Evolutionary conservation across 2,113 vertebrate species (phyloP).

Genomic region (Dasyprocta punctata): DNA sequence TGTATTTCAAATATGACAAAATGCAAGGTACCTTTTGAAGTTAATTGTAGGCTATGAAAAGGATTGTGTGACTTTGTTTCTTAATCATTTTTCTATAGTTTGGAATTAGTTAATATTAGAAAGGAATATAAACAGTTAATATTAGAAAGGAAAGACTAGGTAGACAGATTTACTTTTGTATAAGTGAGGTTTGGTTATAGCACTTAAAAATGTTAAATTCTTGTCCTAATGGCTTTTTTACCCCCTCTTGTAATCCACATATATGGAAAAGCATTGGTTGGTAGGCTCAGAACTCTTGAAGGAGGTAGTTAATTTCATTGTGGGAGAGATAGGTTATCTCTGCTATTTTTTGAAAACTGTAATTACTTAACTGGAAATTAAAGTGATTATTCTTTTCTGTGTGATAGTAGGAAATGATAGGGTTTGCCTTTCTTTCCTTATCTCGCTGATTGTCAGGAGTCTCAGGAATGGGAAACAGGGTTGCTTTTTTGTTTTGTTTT

Average conservation of each 20-base stretch:
- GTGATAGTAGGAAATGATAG: background rate
- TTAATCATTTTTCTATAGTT: background rate
- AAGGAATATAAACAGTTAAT: background rate
- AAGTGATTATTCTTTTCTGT: constrained; percentile 8
- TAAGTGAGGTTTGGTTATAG: constrained; percentile 10
- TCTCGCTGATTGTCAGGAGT: background rate
- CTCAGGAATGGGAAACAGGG: background rate
- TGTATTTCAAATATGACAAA: background rate
- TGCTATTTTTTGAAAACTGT: background rate
- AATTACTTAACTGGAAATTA: constrained; percentile 27
- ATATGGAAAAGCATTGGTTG: background rate
- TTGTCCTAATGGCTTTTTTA: background rate
- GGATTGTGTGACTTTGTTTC: background rate
- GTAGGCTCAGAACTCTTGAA: background rate
- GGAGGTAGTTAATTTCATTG: constrained; percentile 11
- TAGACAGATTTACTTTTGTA: constrained; percentile 15
- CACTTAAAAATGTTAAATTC: background rate
- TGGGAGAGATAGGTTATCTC: background rate
- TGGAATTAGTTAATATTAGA: constrained; percentile 11
- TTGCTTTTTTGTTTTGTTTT: background rate
- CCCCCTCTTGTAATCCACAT: background rate
- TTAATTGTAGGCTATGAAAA: background rate
- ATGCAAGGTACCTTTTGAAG: background rate
- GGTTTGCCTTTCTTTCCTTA: background rate
- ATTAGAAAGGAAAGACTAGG: background rate